phyloP scores from a whole-genome alignment of 2,888 invertebrate species.

The Linnaemya tessellans region DNA sequence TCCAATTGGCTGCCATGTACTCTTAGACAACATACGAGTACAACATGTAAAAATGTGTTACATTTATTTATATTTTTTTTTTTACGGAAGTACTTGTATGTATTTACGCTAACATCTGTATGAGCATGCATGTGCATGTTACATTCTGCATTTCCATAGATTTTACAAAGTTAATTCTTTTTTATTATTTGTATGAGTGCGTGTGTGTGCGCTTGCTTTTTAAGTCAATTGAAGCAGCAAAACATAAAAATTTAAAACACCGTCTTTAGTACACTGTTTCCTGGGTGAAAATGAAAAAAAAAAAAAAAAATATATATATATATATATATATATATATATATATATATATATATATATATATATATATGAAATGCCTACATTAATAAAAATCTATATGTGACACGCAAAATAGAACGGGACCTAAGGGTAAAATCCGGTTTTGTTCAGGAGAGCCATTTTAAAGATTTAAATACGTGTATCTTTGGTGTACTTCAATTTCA shows the following conservation, averaged over 20 bases:
- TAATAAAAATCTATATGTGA: no score
- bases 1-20: conserved; percentile 34
- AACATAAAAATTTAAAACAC: conserved; percentile 3
- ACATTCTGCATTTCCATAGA: not conserved
- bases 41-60: not conserved
- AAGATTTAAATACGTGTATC: no score
- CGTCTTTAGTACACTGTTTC: conserved; percentile 5
- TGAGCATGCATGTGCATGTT: not conserved
- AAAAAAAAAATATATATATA: no score
- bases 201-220: not conserved
- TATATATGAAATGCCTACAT: no score
- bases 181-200: not conserved
- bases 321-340: no score
- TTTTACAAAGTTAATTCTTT: conserved; percentile 23
- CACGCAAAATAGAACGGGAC: no score
- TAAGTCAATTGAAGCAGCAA: conserved; percentile 45
- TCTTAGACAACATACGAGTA: not conserved
- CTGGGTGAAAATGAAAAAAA: not conserved
- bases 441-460: no score
- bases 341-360: no score
- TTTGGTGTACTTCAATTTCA: no score
- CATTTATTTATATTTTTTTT: not conserved
- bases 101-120: not conserved
- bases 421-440: no score
- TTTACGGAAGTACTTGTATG: not conserved